phyloP scores from a whole-genome alignment of 1,140 invertebrate genomes.

The Leucophenga varia region DNA sequence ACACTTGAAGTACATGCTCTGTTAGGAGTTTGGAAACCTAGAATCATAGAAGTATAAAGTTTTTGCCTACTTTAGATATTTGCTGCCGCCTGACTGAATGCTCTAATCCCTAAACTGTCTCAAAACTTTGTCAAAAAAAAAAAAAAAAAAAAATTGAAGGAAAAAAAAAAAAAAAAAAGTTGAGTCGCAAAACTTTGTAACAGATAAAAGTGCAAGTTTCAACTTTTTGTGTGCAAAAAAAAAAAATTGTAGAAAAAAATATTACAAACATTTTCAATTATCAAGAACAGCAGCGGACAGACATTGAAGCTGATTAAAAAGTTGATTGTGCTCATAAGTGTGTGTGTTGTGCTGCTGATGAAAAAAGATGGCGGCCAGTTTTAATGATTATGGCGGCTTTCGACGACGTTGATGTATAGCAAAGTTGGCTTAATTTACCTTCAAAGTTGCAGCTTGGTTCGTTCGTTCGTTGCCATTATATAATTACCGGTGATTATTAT shows the following conservation, averaged over 20 bases:
- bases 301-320: not conserved
- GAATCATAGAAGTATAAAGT: conserved; percentile 1
- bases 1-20: too few species aligned
- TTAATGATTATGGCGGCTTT: conserved; percentile 20
- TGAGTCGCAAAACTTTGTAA: conserved; percentile 30
- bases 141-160: too few species aligned
- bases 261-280: conserved; percentile 54
- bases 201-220: conserved; percentile 50
- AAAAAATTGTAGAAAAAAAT: too few species aligned
- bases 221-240: too few species aligned
- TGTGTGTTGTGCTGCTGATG: conserved; percentile 7
- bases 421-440: too few species aligned
- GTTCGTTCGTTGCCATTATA: conserved; percentile 45
- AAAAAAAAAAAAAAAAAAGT: too few species aligned
- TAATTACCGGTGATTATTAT: conserved; percentile 50
- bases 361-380: too few species aligned
- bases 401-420: too few species aligned
- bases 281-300: conserved; percentile 26
- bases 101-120: conserved; percentile 48
- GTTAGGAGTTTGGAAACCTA: too few species aligned
- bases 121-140: conserved; percentile 35
- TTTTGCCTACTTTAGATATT: conserved; percentile 37
- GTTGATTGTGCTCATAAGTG: too few species aligned
- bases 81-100: conserved; percentile 20
- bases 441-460: too few species aligned